Evolutionary conservation across 2,797 vertebrate species (phyloP).

Genomic region (Trichosurus vulpecula): DNA sequence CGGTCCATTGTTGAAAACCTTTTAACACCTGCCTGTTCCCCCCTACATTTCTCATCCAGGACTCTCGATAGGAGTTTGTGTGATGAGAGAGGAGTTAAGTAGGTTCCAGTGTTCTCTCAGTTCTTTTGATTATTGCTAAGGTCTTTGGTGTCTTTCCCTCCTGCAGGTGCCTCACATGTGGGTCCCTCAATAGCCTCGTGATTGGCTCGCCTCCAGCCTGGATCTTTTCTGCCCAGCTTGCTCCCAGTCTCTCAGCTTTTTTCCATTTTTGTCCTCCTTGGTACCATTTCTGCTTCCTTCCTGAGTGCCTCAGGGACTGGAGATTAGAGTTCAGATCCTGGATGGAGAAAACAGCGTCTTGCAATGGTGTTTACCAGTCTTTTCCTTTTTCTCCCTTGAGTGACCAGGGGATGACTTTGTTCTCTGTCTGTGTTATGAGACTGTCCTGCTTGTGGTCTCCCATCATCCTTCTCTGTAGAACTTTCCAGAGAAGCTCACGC

Average conservation of each 20-base stretch:
- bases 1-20: neutral
- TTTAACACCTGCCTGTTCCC: neutral
- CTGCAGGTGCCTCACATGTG: neutral
- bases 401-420: neutral
- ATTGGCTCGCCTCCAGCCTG: neutral
- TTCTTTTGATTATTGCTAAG: no score
- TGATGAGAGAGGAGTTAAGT: no score
- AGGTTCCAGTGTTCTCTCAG: no score
- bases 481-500: neutral
- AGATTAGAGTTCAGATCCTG: neutral
- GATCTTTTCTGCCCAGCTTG: neutral
- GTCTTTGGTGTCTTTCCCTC: no score
- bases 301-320: neutral
- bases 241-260: neutral
- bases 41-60: no score
- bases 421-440: neutral
- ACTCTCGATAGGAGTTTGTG: no score
- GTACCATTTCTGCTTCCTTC: neutral
- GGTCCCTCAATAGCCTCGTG: neutral
- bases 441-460: neutral
- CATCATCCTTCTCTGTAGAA: neutral
- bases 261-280: neutral
- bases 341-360: neutral
- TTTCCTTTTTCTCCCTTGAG: neutral
- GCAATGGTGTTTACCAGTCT: neutral